Conservation (phyloP, 2,888 invertebrate genomes). For the Nemapogon koenigi region DNA sequence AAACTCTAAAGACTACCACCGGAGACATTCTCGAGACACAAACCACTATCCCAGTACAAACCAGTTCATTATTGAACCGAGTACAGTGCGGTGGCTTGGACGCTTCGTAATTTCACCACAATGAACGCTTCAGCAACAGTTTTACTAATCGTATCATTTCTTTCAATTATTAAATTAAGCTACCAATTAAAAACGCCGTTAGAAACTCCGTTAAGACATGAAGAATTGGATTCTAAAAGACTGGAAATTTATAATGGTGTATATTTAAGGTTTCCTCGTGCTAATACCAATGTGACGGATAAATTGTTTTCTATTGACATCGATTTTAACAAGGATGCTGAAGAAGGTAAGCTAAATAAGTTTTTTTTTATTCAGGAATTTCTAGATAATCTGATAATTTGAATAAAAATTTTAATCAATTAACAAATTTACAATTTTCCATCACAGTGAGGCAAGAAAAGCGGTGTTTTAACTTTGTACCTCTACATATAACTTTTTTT, state of each 20-base stretch:
- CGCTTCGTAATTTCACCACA: slow-evolving; percentile 7
- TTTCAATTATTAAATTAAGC: background rate
- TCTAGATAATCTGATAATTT: too few relatives aligned
- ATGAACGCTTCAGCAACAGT: slow-evolving; percentile 1
- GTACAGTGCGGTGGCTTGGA: slow-evolving; percentile 20
- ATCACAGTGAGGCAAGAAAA: too few relatives aligned
- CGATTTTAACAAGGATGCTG: slow-evolving; percentile 26
- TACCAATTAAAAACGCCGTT: background rate
- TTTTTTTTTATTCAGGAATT: slow-evolving; percentile 4
- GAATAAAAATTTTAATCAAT: too few relatives aligned
- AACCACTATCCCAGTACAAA: slow-evolving; percentile 6
- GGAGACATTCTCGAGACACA: too few relatives aligned
- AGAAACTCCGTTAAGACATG: background rate
- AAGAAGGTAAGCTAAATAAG: slow-evolving; percentile 28
- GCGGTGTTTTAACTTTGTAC: too few relatives aligned
- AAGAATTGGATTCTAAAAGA: slow-evolving; percentile 23
- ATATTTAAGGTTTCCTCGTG: slow-evolving; percentile 32
- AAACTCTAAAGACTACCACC: too few relatives aligned
- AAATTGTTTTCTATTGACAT: slow-evolving; percentile 39
- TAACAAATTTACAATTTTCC: too few relatives aligned
- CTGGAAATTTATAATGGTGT: slow-evolving; percentile 43
- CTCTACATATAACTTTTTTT: too few relatives aligned
- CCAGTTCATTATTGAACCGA: slow-evolving; percentile 6
- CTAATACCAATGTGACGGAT: slow-evolving; percentile 24
- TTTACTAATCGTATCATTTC: background rate